These are phyloP conservation scores for Andrena chrysosceles DNA, from an alignment of 2,888 invertebrate genomes.

Conservation along the genomic window DNA sequence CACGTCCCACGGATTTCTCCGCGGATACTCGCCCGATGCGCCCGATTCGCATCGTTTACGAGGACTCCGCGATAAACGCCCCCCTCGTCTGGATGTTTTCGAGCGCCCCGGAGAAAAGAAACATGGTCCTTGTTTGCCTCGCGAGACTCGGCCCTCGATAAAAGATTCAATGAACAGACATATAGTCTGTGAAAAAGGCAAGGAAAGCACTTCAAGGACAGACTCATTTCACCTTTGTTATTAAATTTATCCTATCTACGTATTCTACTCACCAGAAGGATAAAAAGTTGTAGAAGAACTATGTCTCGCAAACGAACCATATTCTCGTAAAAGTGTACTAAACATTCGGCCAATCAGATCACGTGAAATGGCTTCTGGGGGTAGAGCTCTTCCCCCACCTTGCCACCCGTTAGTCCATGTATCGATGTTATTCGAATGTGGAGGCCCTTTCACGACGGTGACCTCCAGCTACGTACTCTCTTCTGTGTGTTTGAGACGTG, in stretches of 20 bases:
- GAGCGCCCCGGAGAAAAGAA: neutral
- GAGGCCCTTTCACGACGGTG: too few species aligned
- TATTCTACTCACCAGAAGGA: neutral
- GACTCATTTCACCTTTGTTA: too few species aligned
- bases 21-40: neutral
- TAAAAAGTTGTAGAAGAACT: neutral
- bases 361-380: neutral
- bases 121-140: neutral
- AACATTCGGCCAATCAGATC: neutral
- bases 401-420: neutral
- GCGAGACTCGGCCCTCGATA: neutral
- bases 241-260: constrained; percentile 2
- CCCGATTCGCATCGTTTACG: constrained; percentile 14
- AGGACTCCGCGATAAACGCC: constrained; percentile 14
- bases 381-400: neutral
- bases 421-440: too few species aligned
- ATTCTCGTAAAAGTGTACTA: neutral
- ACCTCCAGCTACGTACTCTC: too few species aligned
- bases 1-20: constrained; percentile 32
- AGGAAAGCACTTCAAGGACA: neutral
- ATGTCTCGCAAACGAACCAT: neutral
- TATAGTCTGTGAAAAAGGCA: neutral
- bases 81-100: neutral
- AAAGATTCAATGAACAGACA: neutral
- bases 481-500: too few species aligned